Evolutionary conservation across 2,113 vertebrate genomes (phyloP), one percentile per base, ranked within the genome.

Genomic region (Accipiter virgatus): DNA sequence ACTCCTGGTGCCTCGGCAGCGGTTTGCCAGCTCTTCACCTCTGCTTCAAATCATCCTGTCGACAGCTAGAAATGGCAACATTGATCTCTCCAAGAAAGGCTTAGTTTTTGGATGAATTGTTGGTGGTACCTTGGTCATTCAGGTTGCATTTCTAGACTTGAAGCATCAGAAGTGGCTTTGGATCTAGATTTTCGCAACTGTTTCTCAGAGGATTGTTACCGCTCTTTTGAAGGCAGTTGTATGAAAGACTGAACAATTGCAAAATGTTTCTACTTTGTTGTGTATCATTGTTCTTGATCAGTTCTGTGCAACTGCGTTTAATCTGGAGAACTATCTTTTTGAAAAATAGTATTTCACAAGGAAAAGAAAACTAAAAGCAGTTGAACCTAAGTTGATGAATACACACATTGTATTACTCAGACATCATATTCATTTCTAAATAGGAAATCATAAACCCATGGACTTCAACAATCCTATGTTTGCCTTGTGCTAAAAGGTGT

Each of bases 21-120:
- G 1, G 8, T 48, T 74, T 43, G 13, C 32, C 47, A 48, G 0
- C 84, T 48, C 34, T 34, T 52, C 47, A 20, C 8, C 55, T 62
- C 23, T 18, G 50, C 71, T 62, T 73, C 59, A 15, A 1, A 13
- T 16, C 2, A 0, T 16, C 26, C 34, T 34, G 19, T 48, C 1
- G 3, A 36, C 10, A 84, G 61, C 29, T 21, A 63, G 38, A 59
- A 63, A 10, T 10, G 19, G 16, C 62, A 42, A 6, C 61, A 2
- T 4, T 27, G 38, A 7, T 43, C 22, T 29, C 34, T 34, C n/a
- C 43, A 27, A 11, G 68, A 47, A 48, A 42, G n/a, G 15, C 26
- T 10, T 11, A 11, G 14, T 29, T 84, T 38, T 27, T 48, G 48
- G 32, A 23, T 61, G 21, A 45, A 15, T 17, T 58, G 45, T 0